phyloP scores from a whole-genome alignment of 2,797 vertebrate genomes.

The Cyclopterus lumpus region DNA sequence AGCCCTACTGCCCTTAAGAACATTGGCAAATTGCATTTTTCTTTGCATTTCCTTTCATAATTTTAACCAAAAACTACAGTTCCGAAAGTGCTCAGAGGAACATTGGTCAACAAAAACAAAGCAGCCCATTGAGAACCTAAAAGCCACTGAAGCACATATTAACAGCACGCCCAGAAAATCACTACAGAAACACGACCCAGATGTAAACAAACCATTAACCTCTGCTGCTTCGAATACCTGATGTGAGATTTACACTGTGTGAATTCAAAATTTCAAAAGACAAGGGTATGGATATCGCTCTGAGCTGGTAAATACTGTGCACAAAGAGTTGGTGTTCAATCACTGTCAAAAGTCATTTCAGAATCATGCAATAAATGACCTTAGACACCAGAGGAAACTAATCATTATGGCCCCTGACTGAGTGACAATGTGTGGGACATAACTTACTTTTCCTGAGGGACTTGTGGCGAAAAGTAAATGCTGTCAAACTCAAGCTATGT shows the following conservation, averaged over 20 bases:
- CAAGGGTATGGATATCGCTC: conserved; percentile 46
- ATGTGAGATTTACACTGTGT: conserved; percentile 53
- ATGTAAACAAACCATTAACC: conserved; percentile 69
- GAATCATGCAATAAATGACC: conserved; percentile 75
- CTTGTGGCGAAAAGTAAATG: conserved; percentile 66
- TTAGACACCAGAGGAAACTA: conserved; percentile 80
- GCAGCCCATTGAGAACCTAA: conserved; percentile 34
- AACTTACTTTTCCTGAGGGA: conserved; percentile 73
- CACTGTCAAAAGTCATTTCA: conserved; percentile 79
- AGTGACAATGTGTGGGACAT: conserved; percentile 77
- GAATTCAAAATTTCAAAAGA: conserved; percentile 58
- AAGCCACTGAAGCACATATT: conserved; percentile 13
- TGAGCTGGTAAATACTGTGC: conserved; percentile 52
- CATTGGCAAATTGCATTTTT: conserved; percentile 50
- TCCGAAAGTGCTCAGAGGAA: conserved; percentile 18
- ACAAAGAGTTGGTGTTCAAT: conserved; percentile 75
- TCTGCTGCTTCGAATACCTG: conserved; percentile 44
- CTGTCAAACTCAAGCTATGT: conserved; percentile 72
- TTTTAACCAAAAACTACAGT: conserved; percentile 35
- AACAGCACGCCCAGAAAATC: conserved; percentile 24
- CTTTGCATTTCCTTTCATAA: conserved; percentile 48
- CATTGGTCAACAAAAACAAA: conserved; percentile 29
- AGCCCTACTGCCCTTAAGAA: conserved; percentile 33
- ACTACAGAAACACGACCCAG: conserved; percentile 46
- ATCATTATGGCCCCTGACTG: conserved; percentile 75